Evolutionary conservation across 2,888 invertebrate species (phyloP), one percentile per base, ranked within the genome.

Genomic region (Megastigmus dorsalis): DNA sequence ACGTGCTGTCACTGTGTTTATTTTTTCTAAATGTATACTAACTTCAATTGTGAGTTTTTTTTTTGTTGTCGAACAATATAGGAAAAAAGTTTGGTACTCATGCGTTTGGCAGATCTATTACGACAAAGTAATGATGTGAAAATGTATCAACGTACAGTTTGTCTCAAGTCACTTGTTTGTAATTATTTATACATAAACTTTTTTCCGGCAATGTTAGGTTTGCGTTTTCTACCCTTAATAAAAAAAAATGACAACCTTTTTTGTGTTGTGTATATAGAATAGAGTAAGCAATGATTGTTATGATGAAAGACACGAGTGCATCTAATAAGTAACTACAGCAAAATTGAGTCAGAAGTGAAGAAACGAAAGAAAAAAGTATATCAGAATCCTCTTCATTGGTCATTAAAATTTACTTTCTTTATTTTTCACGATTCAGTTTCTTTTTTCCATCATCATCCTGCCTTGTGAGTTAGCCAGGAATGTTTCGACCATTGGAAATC

Each of bases 21-120:
- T 66, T 59, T 59, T 18, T n/a, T n/a, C n/a, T 63, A 60, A 67
- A 69, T 69, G 65, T 74, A 62, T 43, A 74, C 74, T 74, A 74
- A 74, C 65, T 74, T 57, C 13, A 5, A 65, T 52, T 60, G 13
- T 60, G 43, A 28, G 38, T 26, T 60, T 20, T 65, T 0, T 57
- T 38, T 36, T 52, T 60, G 20, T 54, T n/a, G n/a, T n/a, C n/a
- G n/a, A n/a, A n/a, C 20, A 18, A 50, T 33, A 2, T n/a, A 26
- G 66, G 65, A 72, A 72, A 72, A 72, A 72, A 66, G 72, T 66
- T 65, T 72, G 10, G 15, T 18, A n/a, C n/a, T n/a, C n/a, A n/a
- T n/a, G n/a, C n/a, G n/a, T n/a, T n/a, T n/a, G n/a, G n/a, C n/a
- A n/a, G n/a, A n/a, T n/a, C n/a, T n/a, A n/a, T n/a, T n/a, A n/a